Base-by-base conservation (phyloP, 1,140 invertebrate species). In the Chironomus striatipennis region DNA sequence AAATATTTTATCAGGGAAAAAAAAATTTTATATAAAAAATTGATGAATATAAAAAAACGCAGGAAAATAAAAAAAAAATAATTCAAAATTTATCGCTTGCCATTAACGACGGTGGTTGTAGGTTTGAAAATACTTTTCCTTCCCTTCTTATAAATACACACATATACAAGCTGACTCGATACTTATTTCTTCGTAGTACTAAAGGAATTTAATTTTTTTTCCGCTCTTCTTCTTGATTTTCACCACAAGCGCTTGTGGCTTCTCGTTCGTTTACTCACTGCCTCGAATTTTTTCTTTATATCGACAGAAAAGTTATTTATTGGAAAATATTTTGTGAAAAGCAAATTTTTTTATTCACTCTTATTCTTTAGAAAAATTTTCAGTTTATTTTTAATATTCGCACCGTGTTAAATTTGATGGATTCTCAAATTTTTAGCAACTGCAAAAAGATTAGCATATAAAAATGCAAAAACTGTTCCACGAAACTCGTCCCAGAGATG, bases 71-170 rank as follows among this genome's bases (percentile, higher is more conserved):
- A 57, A n/a, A 57, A 57, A 70, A 70, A 70, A 70, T 20, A 70
- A 20, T 20, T 70, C 65, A 70, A 70, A 70, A 70, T 70, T 70
- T 70, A 70, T 70, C 20, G 65, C 17, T 70, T 70, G 17, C 65
- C 18, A 70, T 70, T 70, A 70, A 70, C 65, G 47, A 12, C 47
- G 12, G 47, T 57, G 24, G 24, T 34, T 34, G 24, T 57, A 57
- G 47, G n/a, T 12, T 12, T 5, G 47, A 10, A 57, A 57, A 57
- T 57, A 34, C 24, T 34, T 34, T 34, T 34, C 24, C 24, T 34
- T 5, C 5, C 24, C 24, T 5, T 34, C 24, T 34, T 5, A 1
- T 34, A 2, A 34, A 34, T 34, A 34, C 24, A 34, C 24, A 34
- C 24, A 34, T 47, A 8, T 15, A 57, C 47, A 57, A 57, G 47